These are phyloP conservation scores for Zingel zingel DNA, from an alignment of 2,113 vertebrate genomes.

Conservation along the genomic window DNA sequence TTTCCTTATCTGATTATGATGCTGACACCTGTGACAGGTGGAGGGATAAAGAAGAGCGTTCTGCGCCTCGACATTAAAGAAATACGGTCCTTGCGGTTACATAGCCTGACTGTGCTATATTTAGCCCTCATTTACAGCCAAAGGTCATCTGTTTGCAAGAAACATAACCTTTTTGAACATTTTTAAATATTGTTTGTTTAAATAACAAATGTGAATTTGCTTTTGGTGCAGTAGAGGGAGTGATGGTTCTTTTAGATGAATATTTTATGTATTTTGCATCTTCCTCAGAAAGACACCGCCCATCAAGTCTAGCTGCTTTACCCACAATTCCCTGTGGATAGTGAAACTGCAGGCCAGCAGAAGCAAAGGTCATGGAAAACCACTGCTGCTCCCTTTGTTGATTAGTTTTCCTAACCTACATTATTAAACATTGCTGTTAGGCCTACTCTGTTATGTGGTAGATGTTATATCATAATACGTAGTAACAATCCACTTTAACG, in stretches of 20 bases:
- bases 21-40: slow-evolving; percentile 56
- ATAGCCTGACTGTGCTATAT: slow-evolving; percentile 19
- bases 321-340: slow-evolving; percentile 54
- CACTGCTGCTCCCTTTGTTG: slow-evolving; percentile 50
- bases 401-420: slow-evolving; percentile 46
- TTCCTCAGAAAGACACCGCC: slow-evolving; percentile 29
- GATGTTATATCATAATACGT: neutral
- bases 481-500: neutral
- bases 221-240: neutral
- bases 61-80: slow-evolving; percentile 3
- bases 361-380: slow-evolving; percentile 67
- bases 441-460: neutral
- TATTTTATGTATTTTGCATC: neutral
- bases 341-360: slow-evolving; percentile 51
- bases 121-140: slow-evolving; percentile 5
- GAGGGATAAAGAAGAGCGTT: slow-evolving; percentile 41
- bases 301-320: slow-evolving; percentile 58
- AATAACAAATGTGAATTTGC: neutral
- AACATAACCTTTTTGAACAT: rapidly evolving
- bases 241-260: neutral
- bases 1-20: slow-evolving; percentile 19
- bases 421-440: slow-evolving; percentile 27
- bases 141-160: neutral
- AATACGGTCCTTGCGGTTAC: slow-evolving; percentile 5
- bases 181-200: neutral